These are phyloP conservation scores for Drosophila kambysellisi DNA, from an alignment of 2,888 invertebrate species.

Conservation along the genomic window DNA sequence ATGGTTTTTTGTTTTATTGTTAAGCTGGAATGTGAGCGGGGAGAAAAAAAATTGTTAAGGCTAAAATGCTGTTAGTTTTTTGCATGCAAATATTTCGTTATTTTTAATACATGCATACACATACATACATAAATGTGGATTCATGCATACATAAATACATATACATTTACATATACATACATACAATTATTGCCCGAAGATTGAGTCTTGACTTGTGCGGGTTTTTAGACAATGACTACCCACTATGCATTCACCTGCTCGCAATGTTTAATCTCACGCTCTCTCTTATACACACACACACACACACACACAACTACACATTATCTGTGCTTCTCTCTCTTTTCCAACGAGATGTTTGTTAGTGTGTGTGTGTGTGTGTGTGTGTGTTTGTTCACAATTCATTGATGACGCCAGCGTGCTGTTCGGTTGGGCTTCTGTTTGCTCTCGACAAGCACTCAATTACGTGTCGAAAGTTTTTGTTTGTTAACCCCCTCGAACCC, in stretches of 20 bases:
- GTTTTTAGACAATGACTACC: conserved; percentile 30
- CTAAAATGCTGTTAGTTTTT: not conserved
- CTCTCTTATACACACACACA: conserved; percentile 3
- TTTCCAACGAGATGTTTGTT: not conserved
- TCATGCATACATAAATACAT: not conserved
- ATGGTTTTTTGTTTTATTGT: not conserved
- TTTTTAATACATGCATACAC: not conserved
- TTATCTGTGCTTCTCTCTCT: not conserved
- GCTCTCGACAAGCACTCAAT: conserved; percentile 56
- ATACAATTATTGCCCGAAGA: conserved; percentile 9
- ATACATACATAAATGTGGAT: not conserved
- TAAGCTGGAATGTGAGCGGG: conserved; percentile 10
- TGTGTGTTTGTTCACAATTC: conserved; percentile 31
- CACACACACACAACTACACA: not conserved
- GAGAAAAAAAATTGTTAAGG: not conserved
- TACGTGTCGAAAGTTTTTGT: conserved; percentile 40
- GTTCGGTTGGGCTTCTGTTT: conserved; percentile 49
- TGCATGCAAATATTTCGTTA: conserved; percentile 14
- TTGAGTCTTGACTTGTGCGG: conserved; percentile 10
- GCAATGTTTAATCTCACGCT: conserved; percentile 6
- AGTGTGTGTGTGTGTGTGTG: not conserved
- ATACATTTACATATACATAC: conserved; percentile 2
- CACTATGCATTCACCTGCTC: conserved; percentile 38
- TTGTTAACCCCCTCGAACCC: not conserved
- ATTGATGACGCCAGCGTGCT: conserved; percentile 48